A percentile compares a stretch with the other conserved stretches of the same genome.
These are phyloP conservation scores for Tetheella fluctuosa DNA, from an alignment of 2,888 invertebrate genomes.

Conservation along the genomic window DNA sequence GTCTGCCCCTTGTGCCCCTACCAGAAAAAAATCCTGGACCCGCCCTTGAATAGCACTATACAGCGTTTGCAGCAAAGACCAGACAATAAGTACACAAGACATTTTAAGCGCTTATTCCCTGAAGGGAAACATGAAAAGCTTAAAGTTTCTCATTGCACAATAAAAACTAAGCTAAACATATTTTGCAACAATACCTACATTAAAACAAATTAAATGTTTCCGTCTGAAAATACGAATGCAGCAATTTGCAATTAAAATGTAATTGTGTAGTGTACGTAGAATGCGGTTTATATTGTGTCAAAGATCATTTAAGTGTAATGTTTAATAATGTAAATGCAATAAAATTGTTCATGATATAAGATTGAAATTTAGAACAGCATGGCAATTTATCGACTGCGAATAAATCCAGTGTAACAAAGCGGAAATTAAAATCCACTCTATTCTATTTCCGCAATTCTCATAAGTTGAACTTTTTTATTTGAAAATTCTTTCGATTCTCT, in stretches of 20 bases:
- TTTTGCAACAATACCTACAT: background rate
- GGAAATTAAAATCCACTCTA: constrained; percentile 43
- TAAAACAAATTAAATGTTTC: too few relatives aligned
- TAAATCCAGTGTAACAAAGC: constrained; percentile 28
- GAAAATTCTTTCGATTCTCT: constrained; percentile 17
- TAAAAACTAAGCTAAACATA: background rate
- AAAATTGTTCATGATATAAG: too few relatives aligned
- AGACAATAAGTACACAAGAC: too few relatives aligned
- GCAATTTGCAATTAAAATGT: constrained; percentile 3
- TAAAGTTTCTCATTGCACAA: background rate
- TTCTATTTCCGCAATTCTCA: constrained; percentile 17
- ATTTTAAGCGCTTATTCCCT: background rate
- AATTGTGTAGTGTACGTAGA: background rate
- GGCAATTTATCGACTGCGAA: constrained; percentile 25
- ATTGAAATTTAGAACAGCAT: constrained; percentile 14
- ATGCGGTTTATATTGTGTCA: background rate
- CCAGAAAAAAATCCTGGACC: too few relatives aligned
- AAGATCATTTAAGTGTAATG: background rate
- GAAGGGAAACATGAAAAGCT: background rate
- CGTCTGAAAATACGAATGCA: background rate
- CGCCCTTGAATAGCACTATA: background rate
- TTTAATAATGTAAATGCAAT: too few relatives aligned
- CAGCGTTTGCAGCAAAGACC: background rate
- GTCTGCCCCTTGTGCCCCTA: too few relatives aligned
- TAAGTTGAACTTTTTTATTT: constrained; percentile 25